Percentiles rank a stretch among this genome's conserved stretches.
These are phyloP conservation scores for Leptogaster cylindrica DNA, from an alignment of 2,888 invertebrate genomes.

Conservation along the genomic window DNA sequence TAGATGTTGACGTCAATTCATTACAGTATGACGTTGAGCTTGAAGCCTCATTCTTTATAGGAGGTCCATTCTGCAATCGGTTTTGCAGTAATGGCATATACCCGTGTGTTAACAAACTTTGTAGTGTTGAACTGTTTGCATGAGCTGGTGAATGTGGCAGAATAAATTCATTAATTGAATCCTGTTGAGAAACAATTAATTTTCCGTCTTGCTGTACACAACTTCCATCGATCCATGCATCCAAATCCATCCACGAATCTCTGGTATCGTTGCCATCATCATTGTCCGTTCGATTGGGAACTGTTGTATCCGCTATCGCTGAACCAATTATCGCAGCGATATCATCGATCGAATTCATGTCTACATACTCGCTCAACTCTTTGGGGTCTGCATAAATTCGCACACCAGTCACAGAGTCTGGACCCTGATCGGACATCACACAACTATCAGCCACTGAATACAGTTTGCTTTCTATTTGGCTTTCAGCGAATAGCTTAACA, in stretches of 20 bases:
- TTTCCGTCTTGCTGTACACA: slow-evolving; percentile 74
- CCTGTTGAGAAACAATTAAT: slow-evolving; percentile 70
- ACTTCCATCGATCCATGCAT: slow-evolving; percentile 84
- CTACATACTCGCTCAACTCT: slow-evolving; percentile 62
- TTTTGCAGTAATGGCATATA: slow-evolving; percentile 84
- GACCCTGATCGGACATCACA: slow-evolving; percentile 64
- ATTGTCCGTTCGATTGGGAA: slow-evolving; percentile 72
- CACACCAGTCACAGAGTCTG: slow-evolving; percentile 68
- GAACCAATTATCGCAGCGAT: slow-evolving; percentile 87
- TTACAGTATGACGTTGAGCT: slow-evolving; percentile 77
- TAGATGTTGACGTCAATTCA: slow-evolving; percentile 71
- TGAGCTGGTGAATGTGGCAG: slow-evolving; percentile 68
- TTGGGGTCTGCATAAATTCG: slow-evolving; percentile 60
- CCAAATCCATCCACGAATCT: slow-evolving; percentile 88
- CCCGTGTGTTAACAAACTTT: slow-evolving; percentile 77
- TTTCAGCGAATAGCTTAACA: slow-evolving; percentile 68
- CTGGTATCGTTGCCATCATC: slow-evolving; percentile 77
- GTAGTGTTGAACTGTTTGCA: slow-evolving; percentile 74
- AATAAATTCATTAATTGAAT: slow-evolving; percentile 71
- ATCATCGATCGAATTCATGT: slow-evolving; percentile 80
- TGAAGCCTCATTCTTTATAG: slow-evolving; percentile 75
- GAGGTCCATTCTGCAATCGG: slow-evolving; percentile 79
- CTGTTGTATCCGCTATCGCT: slow-evolving; percentile 87
- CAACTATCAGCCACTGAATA: slow-evolving; percentile 64
- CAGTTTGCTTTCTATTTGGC: slow-evolving; percentile 64